Base-by-base conservation (phyloP, 2,797 vertebrate species). In the Artibeus lituratus region DNA sequence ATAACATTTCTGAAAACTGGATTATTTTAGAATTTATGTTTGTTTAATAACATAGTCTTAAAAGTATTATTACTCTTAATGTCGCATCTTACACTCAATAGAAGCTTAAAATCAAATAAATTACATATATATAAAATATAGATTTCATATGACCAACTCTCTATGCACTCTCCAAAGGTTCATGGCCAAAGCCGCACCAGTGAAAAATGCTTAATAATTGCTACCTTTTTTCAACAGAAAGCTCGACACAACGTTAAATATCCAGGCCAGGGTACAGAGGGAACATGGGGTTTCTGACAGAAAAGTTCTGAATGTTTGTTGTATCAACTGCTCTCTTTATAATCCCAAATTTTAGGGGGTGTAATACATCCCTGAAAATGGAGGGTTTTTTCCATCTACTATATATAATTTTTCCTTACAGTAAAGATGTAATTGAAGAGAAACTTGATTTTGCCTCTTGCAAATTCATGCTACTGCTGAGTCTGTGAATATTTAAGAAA, bases 221-320 rank as follows among this genome's bases (percentile, higher is more conserved):
- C 70, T 87, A 10, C 29, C 47, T n/a, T 11, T 53, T 72, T 94
- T 73, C 57, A 55, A 94, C 21, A 32, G 21, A 49, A 93, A 16
- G n/a, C 59, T 57, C 96, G 19, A 92, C 2, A 24, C n/a, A 47
- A 87, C 69, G n/a, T 77, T 82, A 86, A 93, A 80, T 80, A 94
- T 85, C 74, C 67, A 96, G 69, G 80, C 55, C 0, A 88, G 59
- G 72, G 2, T 59, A 55, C 10, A 89, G 86, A 86, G 87, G 90
- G 89, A 42, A 74, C 24, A 77, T 26, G 16, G 18, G 3, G 59
- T 76, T 96, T 81, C 59, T 97, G 77, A 88, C 24, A 69, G 42
- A 44, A 57, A 80, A 10, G 0, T 0, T 51, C 22, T 70, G 14
- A 51, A 32, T 39, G 18, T 32, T 87, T 96, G 29, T 82, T 90